Percentiles rank a stretch among this genome's conserved stretches.
phyloP scores from a whole-genome alignment of 2,113 vertebrate species.

The Thalassoma bifasciatum region DNA sequence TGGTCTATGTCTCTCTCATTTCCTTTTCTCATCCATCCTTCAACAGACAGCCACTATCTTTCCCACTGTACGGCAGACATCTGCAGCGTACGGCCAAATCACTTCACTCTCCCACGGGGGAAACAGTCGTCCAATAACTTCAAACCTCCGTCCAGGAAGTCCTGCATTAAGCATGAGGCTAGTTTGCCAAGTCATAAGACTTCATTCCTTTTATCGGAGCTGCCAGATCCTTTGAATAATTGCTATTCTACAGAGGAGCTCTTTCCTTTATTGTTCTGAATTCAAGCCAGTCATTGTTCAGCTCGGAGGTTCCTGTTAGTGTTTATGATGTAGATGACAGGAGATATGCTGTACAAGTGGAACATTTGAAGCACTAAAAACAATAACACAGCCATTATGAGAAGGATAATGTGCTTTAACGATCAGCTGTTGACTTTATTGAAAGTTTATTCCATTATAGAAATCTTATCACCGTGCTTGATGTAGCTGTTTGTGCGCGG shows the following conservation, averaged over 20 bases:
- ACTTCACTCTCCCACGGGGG: constrained; percentile 53
- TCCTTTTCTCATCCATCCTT: constrained; percentile 77
- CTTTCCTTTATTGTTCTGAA: constrained; percentile 64
- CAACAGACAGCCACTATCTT: constrained; percentile 69
- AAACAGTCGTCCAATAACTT: constrained; percentile 60
- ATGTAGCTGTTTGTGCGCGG: constrained; percentile 10
- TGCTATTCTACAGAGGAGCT: constrained; percentile 53
- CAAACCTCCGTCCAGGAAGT: constrained; percentile 62
- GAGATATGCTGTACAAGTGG: constrained; percentile 30
- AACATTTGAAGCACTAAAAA: constrained; percentile 25
- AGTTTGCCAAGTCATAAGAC: constrained; percentile 69
- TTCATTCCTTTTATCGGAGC: constrained; percentile 68
- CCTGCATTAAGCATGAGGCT: constrained; percentile 73
- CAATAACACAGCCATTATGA: constrained; percentile 36
- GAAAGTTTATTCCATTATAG: constrained; percentile 19
- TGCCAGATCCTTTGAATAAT: constrained; percentile 68
- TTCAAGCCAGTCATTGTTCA: constrained; percentile 49
- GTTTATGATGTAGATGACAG: constrained; percentile 43
- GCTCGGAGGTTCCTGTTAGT: constrained; percentile 20
- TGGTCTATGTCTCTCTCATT: constrained; percentile 66
- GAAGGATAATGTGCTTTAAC: constrained; percentile 23
- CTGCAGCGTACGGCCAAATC: constrained; percentile 63
- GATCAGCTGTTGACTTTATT: constrained; percentile 12
- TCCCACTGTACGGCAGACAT: constrained; percentile 35
- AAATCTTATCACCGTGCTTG: background rate